These are phyloP conservation scores for Venusia cambrica DNA, from an alignment of 2,888 invertebrate species.

Conservation along the genomic window DNA sequence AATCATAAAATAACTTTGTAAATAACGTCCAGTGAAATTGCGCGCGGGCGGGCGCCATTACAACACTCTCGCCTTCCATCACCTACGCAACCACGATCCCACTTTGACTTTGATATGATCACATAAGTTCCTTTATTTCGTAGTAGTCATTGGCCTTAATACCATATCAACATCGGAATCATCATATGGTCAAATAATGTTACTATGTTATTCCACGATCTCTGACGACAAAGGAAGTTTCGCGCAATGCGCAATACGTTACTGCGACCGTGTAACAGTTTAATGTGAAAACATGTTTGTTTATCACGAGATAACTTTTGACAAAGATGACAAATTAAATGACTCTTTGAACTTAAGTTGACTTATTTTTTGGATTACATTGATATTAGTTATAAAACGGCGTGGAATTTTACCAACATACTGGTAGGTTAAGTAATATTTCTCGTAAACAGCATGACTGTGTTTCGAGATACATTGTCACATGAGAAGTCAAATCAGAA, in stretches of 20 bases:
- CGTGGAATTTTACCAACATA: conserved; percentile 3
- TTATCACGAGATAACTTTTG: conserved; percentile 1
- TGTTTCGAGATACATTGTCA: too few relatives aligned
- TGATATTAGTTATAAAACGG: conserved; percentile 1
- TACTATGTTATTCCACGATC: not conserved
- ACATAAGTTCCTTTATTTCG: too few relatives aligned
- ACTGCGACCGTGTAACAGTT: conserved; percentile 8
- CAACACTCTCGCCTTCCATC: too few relatives aligned
- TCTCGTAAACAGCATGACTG: too few relatives aligned
- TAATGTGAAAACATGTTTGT: conserved; percentile 10
- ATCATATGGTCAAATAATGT: too few relatives aligned
- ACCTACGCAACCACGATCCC: too few relatives aligned
- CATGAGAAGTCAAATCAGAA: too few relatives aligned
- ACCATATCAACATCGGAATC: not conserved
- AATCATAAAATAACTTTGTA: too few relatives aligned
- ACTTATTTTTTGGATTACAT: conserved; percentile 2
- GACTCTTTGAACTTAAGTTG: not conserved
- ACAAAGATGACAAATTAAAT: conserved; percentile 3
- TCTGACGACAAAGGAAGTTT: conserved; percentile 7
- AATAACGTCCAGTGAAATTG: too few relatives aligned
- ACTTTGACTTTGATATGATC: too few relatives aligned
- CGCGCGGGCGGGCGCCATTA: too few relatives aligned
- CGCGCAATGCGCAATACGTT: conserved; percentile 3
- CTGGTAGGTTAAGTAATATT: too few relatives aligned
- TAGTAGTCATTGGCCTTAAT: conserved; percentile 3